These are phyloP conservation scores for Salvator merianae DNA, from an alignment of 2,113 vertebrate genomes.

Conservation along the genomic window DNA sequence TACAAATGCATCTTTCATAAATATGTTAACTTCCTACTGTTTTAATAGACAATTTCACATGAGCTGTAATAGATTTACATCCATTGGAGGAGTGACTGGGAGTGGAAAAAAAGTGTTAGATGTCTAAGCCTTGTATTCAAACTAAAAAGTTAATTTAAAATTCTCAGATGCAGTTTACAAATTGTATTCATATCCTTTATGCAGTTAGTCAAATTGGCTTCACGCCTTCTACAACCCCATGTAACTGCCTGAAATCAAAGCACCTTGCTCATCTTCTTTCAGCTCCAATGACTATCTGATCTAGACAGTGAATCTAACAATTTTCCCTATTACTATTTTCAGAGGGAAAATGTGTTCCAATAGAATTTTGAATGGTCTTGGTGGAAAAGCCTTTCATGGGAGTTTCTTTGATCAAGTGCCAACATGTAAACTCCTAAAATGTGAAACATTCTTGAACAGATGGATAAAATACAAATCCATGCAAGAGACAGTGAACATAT, in stretches of 20 bases:
- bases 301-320: background rate
- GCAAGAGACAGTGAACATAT: background rate
- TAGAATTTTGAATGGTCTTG: background rate
- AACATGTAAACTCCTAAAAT: background rate
- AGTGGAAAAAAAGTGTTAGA: background rate
- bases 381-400: background rate
- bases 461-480: background rate
- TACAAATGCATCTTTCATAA: background rate
- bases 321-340: background rate
- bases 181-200: background rate
- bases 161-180: background rate
- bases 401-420: background rate
- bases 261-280: background rate
- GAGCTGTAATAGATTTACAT: background rate
- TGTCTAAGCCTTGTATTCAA: background rate
- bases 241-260: background rate
- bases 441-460: constrained; percentile 28
- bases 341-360: accelerated
- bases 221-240: background rate
- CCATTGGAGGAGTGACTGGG: background rate
- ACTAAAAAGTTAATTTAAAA: background rate
- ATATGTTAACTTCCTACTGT: background rate
- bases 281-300: background rate
- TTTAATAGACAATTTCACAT: background rate
- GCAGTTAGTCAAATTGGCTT: background rate